These are phyloP conservation scores for Recurvirostra avosetta DNA, from an alignment of 2,113 vertebrate genomes.

Conservation along the genomic window DNA sequence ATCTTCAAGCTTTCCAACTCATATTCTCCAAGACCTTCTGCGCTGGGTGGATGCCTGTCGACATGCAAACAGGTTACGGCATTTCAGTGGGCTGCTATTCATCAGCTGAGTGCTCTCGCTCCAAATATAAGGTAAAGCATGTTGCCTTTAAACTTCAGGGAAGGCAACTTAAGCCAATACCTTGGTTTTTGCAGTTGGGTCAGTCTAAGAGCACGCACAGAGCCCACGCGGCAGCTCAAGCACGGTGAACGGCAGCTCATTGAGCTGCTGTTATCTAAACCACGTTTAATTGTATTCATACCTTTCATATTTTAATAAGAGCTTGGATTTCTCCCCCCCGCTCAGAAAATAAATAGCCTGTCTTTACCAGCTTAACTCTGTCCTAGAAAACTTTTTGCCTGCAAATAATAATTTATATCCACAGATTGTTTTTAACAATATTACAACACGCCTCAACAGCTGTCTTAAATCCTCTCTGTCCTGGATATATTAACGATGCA, in stretches of 20 bases:
- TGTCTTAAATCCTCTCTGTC: background rate
- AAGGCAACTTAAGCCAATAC: background rate
- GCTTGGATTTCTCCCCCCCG: background rate
- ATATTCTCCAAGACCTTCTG: background rate
- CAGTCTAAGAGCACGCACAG: background rate
- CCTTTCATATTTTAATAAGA: background rate
- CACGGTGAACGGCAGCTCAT: background rate
- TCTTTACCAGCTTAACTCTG: background rate
- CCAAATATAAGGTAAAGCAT: background rate
- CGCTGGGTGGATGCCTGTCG: background rate
- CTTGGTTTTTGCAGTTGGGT: background rate
- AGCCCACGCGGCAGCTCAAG: background rate
- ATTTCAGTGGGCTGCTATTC: background rate
- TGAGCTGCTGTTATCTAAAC: background rate
- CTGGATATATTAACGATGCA: background rate
- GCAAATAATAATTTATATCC: background rate
- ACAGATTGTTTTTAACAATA: constrained; percentile 7
- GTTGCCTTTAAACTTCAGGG: background rate
- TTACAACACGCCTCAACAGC: background rate
- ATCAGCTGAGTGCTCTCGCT: background rate
- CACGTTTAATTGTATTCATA: background rate
- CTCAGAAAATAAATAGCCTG: background rate
- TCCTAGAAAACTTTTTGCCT: constrained; percentile 20
- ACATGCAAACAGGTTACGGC: background rate
- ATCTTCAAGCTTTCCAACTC: background rate